Evolutionary conservation across 2,888 invertebrate species (phyloP), one percentile per base, ranked within the genome.

Genomic region (Meloe dianella): DNA sequence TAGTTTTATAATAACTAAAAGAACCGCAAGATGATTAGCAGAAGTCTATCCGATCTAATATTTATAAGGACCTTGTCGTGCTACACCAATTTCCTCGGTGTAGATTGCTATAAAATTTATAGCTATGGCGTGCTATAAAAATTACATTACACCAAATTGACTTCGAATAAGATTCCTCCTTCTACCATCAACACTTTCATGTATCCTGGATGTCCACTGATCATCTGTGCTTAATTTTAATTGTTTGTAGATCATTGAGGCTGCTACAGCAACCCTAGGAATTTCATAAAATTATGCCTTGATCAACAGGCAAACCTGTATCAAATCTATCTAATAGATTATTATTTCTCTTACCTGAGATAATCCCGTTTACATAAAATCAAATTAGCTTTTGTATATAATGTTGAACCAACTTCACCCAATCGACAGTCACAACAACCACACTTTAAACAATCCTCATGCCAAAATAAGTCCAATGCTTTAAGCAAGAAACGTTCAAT

Each of bases 331-430:
- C n/a, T n/a, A n/a, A n/a, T n/a, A n/a, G n/a, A n/a, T 27, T 10
- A 41, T n/a, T 41, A 1, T 12, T 4, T 41, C 3, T 70, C 82
- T 83, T 80, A 95, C 95, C 95, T 93, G 84, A 96, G 90, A 85
- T 96, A 96, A 84, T 96, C 96, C 81, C 95, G 88, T 85, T 94
- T 92, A 87, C 96, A 96, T 66, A 96, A 89, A 83, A 96, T 92
- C 72, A 96, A 90, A 84, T 95, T 94, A 51, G 95, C 94, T 84
- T 94, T 95, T 76, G 94, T 93, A 85, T 94, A 96, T 61, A 96
- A 87, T 72, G 95, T 94, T 64, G 94, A 94, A 70, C 96, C 96
- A 51, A 96, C 95, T 84, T 96, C 96, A 1, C 95, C 96, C n/a
- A 96, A 89, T 61, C 95, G 88, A 83, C 95, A 96, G 84, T 95